Evolutionary conservation across 1,140 invertebrate genomes (phyloP).

Genomic region (Cyrtorhinus lividipennis): DNA sequence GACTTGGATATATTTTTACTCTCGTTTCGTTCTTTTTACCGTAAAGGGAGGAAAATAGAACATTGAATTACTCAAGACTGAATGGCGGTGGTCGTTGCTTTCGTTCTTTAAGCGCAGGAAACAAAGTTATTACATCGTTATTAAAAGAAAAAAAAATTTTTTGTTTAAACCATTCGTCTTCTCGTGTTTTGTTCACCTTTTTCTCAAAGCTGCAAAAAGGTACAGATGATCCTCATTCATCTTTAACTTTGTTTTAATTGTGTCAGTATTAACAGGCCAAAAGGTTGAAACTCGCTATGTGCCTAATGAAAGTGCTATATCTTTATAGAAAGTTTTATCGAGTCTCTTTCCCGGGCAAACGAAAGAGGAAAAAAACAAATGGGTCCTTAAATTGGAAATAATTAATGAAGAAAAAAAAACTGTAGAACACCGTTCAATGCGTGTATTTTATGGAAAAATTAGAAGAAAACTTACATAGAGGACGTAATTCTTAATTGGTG

Average conservation of each 20-base stretch:
- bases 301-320: slow-evolving; percentile 22
- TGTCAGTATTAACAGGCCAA: slow-evolving; percentile 22
- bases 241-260: slow-evolving; percentile 12
- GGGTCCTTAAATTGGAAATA: slow-evolving; percentile 7
- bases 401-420: background rate
- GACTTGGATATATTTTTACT: background rate
- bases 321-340: background rate
- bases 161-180: background rate
- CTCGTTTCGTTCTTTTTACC: slow-evolving; percentile 12
- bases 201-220: background rate
- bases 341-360: background rate
- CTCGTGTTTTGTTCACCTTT: background rate
- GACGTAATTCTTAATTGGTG: background rate
- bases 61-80: slow-evolving; percentile 18
- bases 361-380: no score
- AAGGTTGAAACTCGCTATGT: slow-evolving; percentile 17
- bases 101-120: slow-evolving; percentile 20
- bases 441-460: background rate
- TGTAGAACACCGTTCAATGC: background rate
- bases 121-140: slow-evolving; percentile 12
- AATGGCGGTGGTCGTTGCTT: slow-evolving; percentile 20
- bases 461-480: background rate
- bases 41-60: background rate
- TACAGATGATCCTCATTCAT: background rate
- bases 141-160: slow-evolving; percentile 15